Base-by-base conservation (phyloP, 2,113 vertebrate species). In the Erythrolamprus reginae region DNA sequence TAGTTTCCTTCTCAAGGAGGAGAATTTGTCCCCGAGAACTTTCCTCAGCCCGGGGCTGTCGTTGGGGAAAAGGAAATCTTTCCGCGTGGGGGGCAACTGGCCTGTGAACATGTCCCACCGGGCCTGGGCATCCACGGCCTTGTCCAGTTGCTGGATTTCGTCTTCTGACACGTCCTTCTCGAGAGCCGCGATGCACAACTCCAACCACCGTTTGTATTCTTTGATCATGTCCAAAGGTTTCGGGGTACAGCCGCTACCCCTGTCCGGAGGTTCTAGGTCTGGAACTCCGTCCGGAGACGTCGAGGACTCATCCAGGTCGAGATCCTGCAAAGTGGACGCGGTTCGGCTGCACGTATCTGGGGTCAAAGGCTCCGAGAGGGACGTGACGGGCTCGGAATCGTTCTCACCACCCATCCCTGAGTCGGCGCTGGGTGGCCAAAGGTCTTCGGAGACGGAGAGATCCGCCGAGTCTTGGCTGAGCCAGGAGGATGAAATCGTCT, bases 31-130 rank as follows among this genome's bases (percentile, higher is more conserved):
- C 82, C 97, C 97, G 0, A 97, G 96, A 13, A 94, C 96, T 88
- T 95, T 96, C 58, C 96, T 92, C 10, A 97, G 93, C 15, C 97
- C 96, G 0, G 5, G 23, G 6, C 12, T 93, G 8, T 96, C 96
- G 53, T 92, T 94, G 3, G 90, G 52, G 0, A 95, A 91, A 92
- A 95, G 94, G 3, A 92, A 82, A 38, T 95, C 96, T 88, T 93
- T 96, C 93, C 93, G 95, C 55, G 90, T 2, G 0, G 90, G 91
- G 0, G 97, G 96, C 70, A 96, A 95, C 17, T 89, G 95, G 7
- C 97, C 97, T 0, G 95, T 97, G 77, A 97, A 97, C 96, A 97
- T 96, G 2, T 97, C 96, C 97, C 96, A 97, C 21, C 89, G 95
- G 0, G 93, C 94, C 87, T 97, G 90, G 48, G 95, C 93, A 0